Conservation (phyloP, 2,797 vertebrate genomes). For the Crax fasciolata region DNA sequence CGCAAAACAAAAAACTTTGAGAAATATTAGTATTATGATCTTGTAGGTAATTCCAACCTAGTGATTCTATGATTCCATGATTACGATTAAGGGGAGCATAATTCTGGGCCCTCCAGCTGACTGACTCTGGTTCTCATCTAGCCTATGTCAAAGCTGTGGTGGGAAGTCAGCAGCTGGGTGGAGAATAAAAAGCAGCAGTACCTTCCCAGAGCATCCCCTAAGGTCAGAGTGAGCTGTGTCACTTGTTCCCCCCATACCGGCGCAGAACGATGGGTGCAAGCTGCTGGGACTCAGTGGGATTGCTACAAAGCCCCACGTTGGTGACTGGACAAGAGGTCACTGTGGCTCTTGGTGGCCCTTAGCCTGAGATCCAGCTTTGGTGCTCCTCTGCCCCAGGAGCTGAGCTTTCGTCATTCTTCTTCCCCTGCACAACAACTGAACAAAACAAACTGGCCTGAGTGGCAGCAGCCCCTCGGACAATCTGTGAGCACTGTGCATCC, state of each 20-base stretch:
- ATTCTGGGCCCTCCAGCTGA: background rate
- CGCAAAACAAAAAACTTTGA: background rate
- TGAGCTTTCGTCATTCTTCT: background rate
- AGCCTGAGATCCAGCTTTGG: background rate
- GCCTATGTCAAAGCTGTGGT: background rate
- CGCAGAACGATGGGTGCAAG: background rate
- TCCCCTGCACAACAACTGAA: background rate
- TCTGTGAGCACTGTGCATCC: background rate
- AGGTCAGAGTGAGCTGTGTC: background rate
- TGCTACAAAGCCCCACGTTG: background rate
- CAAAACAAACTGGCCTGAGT: background rate
- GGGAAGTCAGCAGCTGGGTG: background rate
- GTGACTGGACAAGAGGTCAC: background rate
- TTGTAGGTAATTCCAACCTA: background rate
- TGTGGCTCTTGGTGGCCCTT: accelerated
- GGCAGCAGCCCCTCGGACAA: constrained; percentile 16
- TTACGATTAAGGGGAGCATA: background rate
- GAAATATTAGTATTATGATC: background rate
- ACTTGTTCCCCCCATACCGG: accelerated
- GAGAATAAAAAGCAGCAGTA: background rate
- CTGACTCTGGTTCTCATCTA: accelerated
- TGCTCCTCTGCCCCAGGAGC: background rate
- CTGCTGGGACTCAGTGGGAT: background rate
- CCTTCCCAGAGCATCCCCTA: background rate
- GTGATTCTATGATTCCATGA: no score